These are phyloP conservation scores for Lasiommata megera DNA, from an alignment of 2,888 invertebrate genomes.

Conservation along the genomic window DNA sequence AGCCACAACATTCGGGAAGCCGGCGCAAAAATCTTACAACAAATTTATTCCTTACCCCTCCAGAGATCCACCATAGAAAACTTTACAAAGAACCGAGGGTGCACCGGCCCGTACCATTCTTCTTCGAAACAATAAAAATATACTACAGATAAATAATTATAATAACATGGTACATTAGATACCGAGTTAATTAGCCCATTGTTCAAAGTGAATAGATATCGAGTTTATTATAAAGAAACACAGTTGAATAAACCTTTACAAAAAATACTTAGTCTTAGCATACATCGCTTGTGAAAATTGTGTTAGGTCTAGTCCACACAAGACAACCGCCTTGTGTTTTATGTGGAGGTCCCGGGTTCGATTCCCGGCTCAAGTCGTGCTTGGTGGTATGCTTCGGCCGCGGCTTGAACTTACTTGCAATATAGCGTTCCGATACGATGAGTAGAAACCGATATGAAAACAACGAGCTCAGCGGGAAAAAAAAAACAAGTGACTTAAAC, in stretches of 20 bases:
- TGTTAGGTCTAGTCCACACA: slow-evolving; percentile 6
- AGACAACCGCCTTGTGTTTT: background rate
- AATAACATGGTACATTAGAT: slow-evolving; percentile 51
- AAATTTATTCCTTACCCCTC: background rate
- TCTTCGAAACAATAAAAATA: slow-evolving; percentile 43
- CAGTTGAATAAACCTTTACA: slow-evolving; percentile 35
- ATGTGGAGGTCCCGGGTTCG: no score
- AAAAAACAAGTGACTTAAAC: no score
- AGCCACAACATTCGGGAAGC: no score
- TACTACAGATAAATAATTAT: slow-evolving; percentile 48
- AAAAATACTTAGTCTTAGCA: slow-evolving; percentile 32
- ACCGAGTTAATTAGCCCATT: slow-evolving; percentile 56
- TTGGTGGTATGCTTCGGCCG: no score
- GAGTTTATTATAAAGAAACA: slow-evolving; percentile 43
- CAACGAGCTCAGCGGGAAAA: no score
- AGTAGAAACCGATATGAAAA: no score
- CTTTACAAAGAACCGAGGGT: slow-evolving; percentile 34
- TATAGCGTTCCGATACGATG: no score
- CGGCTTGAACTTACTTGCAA: no score
- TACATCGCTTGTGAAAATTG: slow-evolving; percentile 35
- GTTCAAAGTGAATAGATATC: slow-evolving; percentile 51
- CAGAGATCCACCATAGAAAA: slow-evolving; percentile 27
- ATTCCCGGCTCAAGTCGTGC: no score
- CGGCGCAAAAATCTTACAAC: background rate
- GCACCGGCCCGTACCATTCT: slow-evolving; percentile 34